Evolutionary conservation across 2,888 invertebrate species (phyloP).

Genomic region (Scaptodrosophila latifasciaeformis): DNA sequence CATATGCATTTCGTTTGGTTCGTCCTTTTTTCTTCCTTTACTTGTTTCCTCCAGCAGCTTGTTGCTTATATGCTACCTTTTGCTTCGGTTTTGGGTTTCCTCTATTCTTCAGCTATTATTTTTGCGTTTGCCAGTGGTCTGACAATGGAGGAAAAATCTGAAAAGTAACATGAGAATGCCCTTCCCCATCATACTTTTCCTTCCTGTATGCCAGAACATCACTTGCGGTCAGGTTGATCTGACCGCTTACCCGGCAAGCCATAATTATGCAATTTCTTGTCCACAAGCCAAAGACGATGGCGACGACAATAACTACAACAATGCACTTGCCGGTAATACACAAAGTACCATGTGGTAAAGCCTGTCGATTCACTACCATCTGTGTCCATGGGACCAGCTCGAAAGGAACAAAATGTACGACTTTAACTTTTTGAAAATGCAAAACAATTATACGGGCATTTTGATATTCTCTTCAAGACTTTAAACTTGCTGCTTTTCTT

Average conservation of each 20-base stretch:
- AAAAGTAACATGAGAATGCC: no score
- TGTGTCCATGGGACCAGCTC: no score
- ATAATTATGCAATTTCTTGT: slow-evolving; percentile 72
- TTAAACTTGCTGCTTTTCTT: no score
- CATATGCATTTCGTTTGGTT: slow-evolving; percentile 39
- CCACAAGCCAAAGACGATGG: slow-evolving; percentile 52
- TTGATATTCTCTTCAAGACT: slow-evolving; percentile 3
- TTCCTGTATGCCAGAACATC: slow-evolving; percentile 45
- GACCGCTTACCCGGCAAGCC: slow-evolving; percentile 67
- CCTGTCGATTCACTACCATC: no score
- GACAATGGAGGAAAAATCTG: no score
- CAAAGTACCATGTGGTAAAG: slow-evolving; percentile 31
- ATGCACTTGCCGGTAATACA: slow-evolving; percentile 55
- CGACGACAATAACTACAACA: neutral
- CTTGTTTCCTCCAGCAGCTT: neutral
- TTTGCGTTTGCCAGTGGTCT: no score
- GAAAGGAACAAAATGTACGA: slow-evolving; percentile 38
- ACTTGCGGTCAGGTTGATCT: slow-evolving; percentile 67
- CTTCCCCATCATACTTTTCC: slow-evolving; percentile 16
- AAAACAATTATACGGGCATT: slow-evolving; percentile 53
- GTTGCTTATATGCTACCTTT: slow-evolving; percentile 13
- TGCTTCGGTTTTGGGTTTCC: neutral
- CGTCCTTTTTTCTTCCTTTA: neutral
- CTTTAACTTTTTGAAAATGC: slow-evolving; percentile 57
- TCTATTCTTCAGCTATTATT: no score